A percentile compares a stretch with the other conserved stretches of the same genome.
These are phyloP conservation scores for Urocyon cinereoargenteus DNA, from an alignment of 2,797 vertebrate species.

Conservation along the genomic window DNA sequence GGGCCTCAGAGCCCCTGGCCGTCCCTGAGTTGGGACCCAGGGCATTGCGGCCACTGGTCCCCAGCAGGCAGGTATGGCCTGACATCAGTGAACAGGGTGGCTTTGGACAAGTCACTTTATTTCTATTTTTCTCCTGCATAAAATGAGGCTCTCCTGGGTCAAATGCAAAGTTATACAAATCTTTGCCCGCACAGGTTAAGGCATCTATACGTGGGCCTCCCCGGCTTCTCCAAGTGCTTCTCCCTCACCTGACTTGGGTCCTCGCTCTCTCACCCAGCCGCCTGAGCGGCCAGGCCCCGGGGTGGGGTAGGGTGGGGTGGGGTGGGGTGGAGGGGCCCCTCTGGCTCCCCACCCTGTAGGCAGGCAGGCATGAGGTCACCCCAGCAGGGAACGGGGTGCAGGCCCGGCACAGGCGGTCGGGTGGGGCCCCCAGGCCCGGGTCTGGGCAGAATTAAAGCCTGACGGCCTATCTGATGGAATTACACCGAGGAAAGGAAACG, in stretches of 20 bases:
- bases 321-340: background rate
- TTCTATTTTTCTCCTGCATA: background rate
- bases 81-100: rapidly evolving
- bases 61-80: background rate
- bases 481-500: constrained; percentile 71
- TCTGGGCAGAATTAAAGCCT: constrained; percentile 81
- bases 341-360: background rate
- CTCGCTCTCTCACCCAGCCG: no score
- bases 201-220: background rate
- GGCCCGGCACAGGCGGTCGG: background rate
- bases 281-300: background rate
- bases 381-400: background rate
- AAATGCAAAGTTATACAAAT: background rate
- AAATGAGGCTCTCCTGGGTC: background rate
- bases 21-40: background rate
- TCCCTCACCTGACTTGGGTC: background rate
- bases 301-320: background rate
- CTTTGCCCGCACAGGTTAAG: rapidly evolving
- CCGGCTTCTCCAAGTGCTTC: rapidly evolving
- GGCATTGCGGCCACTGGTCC: background rate
- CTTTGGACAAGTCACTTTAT: background rate
- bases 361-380: constrained; percentile 50
- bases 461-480: constrained; percentile 80
- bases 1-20: background rate
- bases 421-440: background rate